These are phyloP conservation scores for Spodoptera litura DNA, from an alignment of 1,140 invertebrate genomes.

Conservation along the genomic window DNA sequence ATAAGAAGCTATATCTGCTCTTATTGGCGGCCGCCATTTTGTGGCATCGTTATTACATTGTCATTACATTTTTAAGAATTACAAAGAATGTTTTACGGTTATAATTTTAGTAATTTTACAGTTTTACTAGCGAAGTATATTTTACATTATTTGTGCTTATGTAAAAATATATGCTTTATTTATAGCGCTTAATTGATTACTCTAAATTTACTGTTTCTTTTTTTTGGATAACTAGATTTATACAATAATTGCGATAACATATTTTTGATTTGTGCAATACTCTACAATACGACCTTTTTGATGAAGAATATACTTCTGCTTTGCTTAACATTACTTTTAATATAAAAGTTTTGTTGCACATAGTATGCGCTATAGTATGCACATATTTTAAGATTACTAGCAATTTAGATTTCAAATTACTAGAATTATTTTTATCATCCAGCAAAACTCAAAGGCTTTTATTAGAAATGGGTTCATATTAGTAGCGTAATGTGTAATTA, in stretches of 20 bases:
- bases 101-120: too few relatives aligned
- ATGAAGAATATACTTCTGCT: constrained; percentile 8
- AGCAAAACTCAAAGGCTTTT: not conserved
- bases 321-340: constrained; percentile 8
- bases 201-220: constrained; percentile 4
- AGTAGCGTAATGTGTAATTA: constrained; percentile 8
- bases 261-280: constrained; percentile 8
- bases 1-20: too few relatives aligned
- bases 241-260: constrained; percentile 8
- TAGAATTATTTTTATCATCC: constrained; percentile 4
- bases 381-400: constrained; percentile 6
- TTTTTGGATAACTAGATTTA: constrained; percentile 8
- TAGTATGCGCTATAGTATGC: constrained; percentile 7
- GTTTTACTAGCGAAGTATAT: too few relatives aligned
- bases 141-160: too few relatives aligned
- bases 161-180: too few relatives aligned
- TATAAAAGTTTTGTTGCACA: constrained; percentile 8
- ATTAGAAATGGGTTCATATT: constrained; percentile 8
- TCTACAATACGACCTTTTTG: constrained; percentile 2
- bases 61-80: too few relatives aligned
- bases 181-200: not conserved
- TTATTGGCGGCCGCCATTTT: too few relatives aligned
- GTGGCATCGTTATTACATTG: too few relatives aligned
- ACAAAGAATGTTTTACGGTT: too few relatives aligned
- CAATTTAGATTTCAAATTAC: not conserved